These are phyloP conservation scores for Mystacides longicornis DNA, from an alignment of 2,888 invertebrate genomes.

Conservation along the genomic window DNA sequence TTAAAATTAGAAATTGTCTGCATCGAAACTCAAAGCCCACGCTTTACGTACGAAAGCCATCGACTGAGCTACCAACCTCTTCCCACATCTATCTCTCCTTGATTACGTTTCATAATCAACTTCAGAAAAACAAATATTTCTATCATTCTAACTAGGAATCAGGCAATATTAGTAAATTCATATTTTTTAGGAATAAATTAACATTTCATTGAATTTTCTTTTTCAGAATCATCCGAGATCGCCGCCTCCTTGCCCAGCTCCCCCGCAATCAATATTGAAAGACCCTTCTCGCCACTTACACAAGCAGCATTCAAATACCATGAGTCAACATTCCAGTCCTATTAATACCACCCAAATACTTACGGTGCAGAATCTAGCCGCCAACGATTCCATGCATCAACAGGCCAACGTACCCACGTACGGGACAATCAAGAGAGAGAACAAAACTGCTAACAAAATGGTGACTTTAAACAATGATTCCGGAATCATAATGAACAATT, in stretches of 20 bases:
- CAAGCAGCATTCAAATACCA: constrained; percentile 41
- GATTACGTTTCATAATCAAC: too few relatives aligned
- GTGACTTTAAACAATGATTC: constrained; percentile 32
- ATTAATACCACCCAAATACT: constrained; percentile 46
- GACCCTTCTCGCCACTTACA: constrained; percentile 56
- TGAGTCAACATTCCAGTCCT: constrained; percentile 42
- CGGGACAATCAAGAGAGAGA: constrained; percentile 48
- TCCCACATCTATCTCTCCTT: too few relatives aligned
- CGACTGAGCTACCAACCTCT: too few relatives aligned
- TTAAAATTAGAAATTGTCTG: too few relatives aligned
- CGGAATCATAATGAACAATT: constrained; percentile 24
- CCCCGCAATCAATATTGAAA: constrained; percentile 56
- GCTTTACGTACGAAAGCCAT: too few relatives aligned
- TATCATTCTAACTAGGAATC: too few relatives aligned
- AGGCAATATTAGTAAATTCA: too few relatives aligned
- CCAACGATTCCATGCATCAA: constrained; percentile 28
- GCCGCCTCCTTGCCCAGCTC: constrained; percentile 38
- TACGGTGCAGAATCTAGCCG: constrained; percentile 50
- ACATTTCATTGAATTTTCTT: too few relatives aligned
- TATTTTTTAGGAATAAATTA: too few relatives aligned
- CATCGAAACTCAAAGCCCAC: too few relatives aligned
- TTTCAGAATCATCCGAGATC: constrained; percentile 36
- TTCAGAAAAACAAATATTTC: too few relatives aligned
- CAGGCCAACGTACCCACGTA: constrained; percentile 47
- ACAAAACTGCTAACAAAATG: constrained; percentile 41